Conservation (phyloP, 2,888 invertebrate genomes). For the Diaprepes abbreviatus region DNA sequence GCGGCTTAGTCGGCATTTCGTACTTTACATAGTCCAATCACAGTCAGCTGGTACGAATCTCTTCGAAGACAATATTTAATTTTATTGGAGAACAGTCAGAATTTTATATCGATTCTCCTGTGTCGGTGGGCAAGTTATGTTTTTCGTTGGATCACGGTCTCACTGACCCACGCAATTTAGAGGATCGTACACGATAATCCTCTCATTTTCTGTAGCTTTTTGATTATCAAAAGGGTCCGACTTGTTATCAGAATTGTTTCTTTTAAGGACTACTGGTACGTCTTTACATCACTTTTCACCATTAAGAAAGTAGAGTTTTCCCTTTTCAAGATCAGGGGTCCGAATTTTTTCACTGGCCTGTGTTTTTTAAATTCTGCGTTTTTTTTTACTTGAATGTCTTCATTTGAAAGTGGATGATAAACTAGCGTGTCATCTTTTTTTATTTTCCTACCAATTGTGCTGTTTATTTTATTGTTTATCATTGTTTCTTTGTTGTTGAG, state of each 20-base stretch:
- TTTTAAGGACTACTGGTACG: slow-evolving; percentile 11
- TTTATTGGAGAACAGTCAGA: slow-evolving; percentile 33
- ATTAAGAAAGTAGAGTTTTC: not conserved
- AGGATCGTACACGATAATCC: slow-evolving; percentile 27
- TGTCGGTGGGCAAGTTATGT: slow-evolving; percentile 39
- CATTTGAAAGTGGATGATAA: slow-evolving; percentile 39
- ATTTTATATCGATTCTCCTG: slow-evolving; percentile 40
- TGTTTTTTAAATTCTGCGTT: slow-evolving; percentile 22
- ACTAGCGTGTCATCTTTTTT: slow-evolving; percentile 7
- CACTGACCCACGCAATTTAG: slow-evolving; percentile 45
- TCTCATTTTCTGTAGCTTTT: slow-evolving; percentile 26
- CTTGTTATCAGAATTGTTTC: not conserved
- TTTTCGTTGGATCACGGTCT: slow-evolving; percentile 46
- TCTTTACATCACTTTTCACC: not conserved
- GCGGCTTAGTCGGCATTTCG: slow-evolving; percentile 16
- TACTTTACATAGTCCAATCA: slow-evolving; percentile 34
- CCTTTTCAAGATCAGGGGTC: not conserved
- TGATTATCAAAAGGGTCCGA: slow-evolving; percentile 9
- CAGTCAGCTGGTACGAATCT: slow-evolving; percentile 43
- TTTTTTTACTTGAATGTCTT: slow-evolving; percentile 43
- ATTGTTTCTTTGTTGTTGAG: slow-evolving; percentile 53
- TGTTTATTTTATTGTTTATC: slow-evolving; percentile 41
- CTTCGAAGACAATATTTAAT: slow-evolving; percentile 28
- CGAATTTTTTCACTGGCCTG: slow-evolving; percentile 5
- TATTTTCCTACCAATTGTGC: no score